Evolutionary conservation across 2,888 invertebrate genomes (phyloP), one percentile per base, ranked within the genome.

Genomic region (Ectemnius cavifrons): DNA sequence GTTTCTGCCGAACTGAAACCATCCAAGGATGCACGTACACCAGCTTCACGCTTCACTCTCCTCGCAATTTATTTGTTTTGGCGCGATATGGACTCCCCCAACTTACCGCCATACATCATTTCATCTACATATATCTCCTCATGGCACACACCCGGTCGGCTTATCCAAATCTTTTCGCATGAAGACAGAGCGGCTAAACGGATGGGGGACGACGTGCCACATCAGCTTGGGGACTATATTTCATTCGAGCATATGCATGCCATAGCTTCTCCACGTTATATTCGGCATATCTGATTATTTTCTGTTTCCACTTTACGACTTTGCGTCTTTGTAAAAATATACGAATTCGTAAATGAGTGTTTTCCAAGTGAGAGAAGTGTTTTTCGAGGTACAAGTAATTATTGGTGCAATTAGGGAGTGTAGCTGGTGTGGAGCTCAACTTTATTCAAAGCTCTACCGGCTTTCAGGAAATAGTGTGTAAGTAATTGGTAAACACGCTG

Each of bases 21-120:
- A 28, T n/a, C 37, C 13, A 14, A 8, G 4, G 8, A 66, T 20
- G 5, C 18, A 49, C 23, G 28, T 60, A 60, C 60, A 20, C 20
- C n/a, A 18, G 46, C 14, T 45, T 16, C 16, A 45, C 14, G 28
- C 52, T 45, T 37, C 23, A 14, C 16, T 37, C 20, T 16, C 16
- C 13, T 52, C 5, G 16, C 16, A 52, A 52, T 52, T 52, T 52
- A 52, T 52, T 52, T 52, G 52, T 52, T 52, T 52, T 52, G n/a
- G n/a, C 52, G 14, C 52, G 52, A 52, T 52, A 52, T 52, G 16
- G 13, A 52, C 16, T 37, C 37, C 37, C 37, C 52, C 16, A 52
- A 52, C 52, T 52, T 52, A 11, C 16, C 16, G 52, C 52, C 14
- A 52, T 52, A 52, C 16, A 16, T 52, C 52, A 52, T 52, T 52